Conservation (phyloP, 1,140 invertebrate species). For the Diachasmimorpha longicaudata region DNA sequence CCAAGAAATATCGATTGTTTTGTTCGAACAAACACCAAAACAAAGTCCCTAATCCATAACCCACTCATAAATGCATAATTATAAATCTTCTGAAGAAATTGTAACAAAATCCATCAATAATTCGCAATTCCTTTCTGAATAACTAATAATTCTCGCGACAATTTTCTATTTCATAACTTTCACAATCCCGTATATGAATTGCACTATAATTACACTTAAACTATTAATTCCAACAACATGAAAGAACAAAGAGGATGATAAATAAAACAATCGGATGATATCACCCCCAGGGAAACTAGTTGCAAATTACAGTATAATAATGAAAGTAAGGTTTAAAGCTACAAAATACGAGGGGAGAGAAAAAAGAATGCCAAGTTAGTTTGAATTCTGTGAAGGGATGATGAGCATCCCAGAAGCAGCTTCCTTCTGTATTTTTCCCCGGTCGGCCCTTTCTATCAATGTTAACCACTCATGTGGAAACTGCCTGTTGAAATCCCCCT, state of each 20-base stretch:
- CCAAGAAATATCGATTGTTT: too few species aligned
- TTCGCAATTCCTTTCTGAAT: too few species aligned
- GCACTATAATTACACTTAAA: background rate
- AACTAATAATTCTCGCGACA: too few species aligned
- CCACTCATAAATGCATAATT: too few species aligned
- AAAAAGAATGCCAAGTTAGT: slow-evolving; percentile 46
- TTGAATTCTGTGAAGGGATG: slow-evolving; percentile 55
- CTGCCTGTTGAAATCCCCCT: slow-evolving; percentile 52
- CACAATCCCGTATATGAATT: background rate
- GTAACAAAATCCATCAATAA: too few species aligned
- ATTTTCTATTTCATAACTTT: too few species aligned
- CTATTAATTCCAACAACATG: background rate
- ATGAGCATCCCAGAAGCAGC: slow-evolving; percentile 40
- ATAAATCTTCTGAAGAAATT: too few species aligned
- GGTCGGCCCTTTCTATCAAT: slow-evolving; percentile 58
- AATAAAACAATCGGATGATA: slow-evolving; percentile 24
- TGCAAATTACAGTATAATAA: slow-evolving; percentile 63
- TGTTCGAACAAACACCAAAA: too few species aligned
- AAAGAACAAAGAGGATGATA: background rate
- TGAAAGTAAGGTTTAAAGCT: slow-evolving; percentile 56
- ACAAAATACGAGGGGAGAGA: slow-evolving; percentile 26
- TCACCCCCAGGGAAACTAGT: slow-evolving; percentile 39
- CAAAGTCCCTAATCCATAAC: too few species aligned
- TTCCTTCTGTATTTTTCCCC: slow-evolving; percentile 35
- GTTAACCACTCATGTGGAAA: slow-evolving; percentile 61